Percentiles rank a stretch among this genome's conserved stretches.
phyloP scores from a whole-genome alignment of 2,888 invertebrate species.

The Microchrysa polita region DNA sequence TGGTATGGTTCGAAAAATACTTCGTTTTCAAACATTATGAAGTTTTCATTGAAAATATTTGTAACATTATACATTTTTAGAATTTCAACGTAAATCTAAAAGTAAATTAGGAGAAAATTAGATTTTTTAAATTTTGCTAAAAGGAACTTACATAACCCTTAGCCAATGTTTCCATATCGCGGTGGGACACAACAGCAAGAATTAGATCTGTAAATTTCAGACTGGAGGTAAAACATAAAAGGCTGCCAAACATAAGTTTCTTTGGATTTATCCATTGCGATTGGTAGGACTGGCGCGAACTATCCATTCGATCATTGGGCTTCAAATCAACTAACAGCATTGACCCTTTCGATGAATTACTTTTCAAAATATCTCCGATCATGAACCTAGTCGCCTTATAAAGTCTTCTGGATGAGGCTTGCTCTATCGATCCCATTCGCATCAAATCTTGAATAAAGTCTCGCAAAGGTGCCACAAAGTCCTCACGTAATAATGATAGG shows the following conservation, averaged over 20 bases:
- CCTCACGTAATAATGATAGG: conserved; percentile 80
- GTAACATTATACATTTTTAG: conserved; percentile 58
- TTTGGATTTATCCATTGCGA: conserved; percentile 42
- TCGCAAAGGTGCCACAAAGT: conserved; percentile 78
- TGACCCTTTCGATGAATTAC: conserved; percentile 54
- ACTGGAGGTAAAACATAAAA: conserved; percentile 74
- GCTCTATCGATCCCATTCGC: conserved; percentile 33
- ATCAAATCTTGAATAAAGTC: conserved; percentile 60
- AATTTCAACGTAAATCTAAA: conserved; percentile 60
- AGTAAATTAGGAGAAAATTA: not conserved
- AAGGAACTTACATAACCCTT: conserved; percentile 68
- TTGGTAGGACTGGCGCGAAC: not conserved
- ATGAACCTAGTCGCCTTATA: conserved; percentile 56
- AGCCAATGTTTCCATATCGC: conserved; percentile 66
- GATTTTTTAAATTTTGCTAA: conserved; percentile 43
- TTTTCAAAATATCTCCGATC: conserved; percentile 54
- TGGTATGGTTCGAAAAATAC: conserved; percentile 86
- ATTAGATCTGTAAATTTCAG: conserved; percentile 75
- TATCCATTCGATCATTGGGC: conserved; percentile 37
- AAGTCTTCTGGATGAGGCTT: conserved; percentile 47
- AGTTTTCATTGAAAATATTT: conserved; percentile 61
- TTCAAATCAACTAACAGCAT: conserved; percentile 57
- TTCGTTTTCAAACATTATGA: conserved; percentile 78
- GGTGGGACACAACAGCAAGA: conserved; percentile 74
- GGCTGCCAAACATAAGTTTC: conserved; percentile 67